phyloP scores from a whole-genome alignment of 2,888 invertebrate genomes.

The Eueremaeus valkanovi region DNA sequence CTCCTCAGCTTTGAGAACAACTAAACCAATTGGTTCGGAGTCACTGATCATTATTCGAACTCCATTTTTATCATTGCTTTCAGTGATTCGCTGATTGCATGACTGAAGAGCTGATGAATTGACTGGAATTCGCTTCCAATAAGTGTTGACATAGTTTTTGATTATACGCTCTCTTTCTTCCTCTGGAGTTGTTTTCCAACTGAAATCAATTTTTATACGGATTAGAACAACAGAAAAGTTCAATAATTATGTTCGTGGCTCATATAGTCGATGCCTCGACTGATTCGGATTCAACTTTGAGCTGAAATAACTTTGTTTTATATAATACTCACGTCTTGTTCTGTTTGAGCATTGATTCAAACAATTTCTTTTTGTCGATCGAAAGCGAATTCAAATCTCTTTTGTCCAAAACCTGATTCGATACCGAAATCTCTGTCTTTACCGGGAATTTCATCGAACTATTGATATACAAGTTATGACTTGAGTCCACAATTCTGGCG shows the following conservation, averaged over 20 bases:
- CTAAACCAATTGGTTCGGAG: constrained; percentile 9
- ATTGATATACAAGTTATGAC: not conserved
- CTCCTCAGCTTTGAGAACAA: not conserved
- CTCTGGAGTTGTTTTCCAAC: not conserved
- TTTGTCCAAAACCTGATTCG: not conserved
- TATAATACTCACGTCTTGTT: not conserved
- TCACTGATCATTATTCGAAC: not conserved
- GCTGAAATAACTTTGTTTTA: not conserved
- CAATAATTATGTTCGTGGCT: too few species aligned
- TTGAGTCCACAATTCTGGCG: not conserved
- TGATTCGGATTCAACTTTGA: too few species aligned
- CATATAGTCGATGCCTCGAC: too few species aligned
- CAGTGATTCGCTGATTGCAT: not conserved
- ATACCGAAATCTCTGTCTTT: not conserved
- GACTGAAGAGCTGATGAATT: not conserved
- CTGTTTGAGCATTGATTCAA: not conserved
- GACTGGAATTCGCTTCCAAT: not conserved
- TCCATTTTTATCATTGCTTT: constrained; percentile 6
- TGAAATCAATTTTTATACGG: too few species aligned
- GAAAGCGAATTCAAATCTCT: not conserved
- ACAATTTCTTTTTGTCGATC: not conserved
- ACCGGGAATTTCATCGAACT: not conserved
- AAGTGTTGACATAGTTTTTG: not conserved
- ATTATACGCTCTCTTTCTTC: constrained; percentile 5
- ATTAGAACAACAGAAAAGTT: too few species aligned